These are phyloP conservation scores for Lasioglossum oenotherae DNA, from an alignment of 2,888 invertebrate species.

Conservation along the genomic window DNA sequence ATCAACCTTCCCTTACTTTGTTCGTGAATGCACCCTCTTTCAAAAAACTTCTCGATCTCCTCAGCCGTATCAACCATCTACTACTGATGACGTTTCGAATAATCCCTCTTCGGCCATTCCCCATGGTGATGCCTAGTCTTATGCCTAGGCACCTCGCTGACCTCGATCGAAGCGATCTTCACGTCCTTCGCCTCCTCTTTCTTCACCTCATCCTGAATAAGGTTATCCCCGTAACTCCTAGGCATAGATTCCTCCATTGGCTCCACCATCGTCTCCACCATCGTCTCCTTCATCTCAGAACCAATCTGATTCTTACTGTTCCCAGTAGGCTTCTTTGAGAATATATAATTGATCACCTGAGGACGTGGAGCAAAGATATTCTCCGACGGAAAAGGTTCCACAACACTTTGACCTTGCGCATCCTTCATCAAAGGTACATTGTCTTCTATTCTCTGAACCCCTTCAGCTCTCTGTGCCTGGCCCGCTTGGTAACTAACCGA, in stretches of 20 bases:
- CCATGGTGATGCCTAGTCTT: slow-evolving; percentile 79
- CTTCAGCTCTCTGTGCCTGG: neutral
- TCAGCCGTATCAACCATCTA: neutral
- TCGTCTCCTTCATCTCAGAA: slow-evolving; percentile 30
- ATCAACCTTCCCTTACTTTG: neutral
- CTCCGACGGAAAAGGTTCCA: slow-evolving; percentile 55
- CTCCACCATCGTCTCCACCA: neutral
- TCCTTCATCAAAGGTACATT: neutral
- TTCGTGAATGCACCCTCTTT: neutral
- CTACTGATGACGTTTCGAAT: slow-evolving; percentile 45
- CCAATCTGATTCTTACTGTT: neutral
- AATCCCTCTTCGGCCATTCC: slow-evolving; percentile 67
- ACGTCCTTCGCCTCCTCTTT: slow-evolving; percentile 54
- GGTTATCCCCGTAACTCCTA: slow-evolving; percentile 63
- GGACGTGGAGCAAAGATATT: slow-evolving; percentile 76
- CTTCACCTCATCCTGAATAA: slow-evolving; percentile 56
- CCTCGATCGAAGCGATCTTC: slow-evolving; percentile 75
- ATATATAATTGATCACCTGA: slow-evolving; percentile 74
- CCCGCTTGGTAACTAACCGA: slow-evolving; percentile 10
- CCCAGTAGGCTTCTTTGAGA: slow-evolving; percentile 49
- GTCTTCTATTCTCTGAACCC: neutral
- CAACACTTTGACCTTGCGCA: neutral
- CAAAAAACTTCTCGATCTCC: neutral
- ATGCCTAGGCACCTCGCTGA: slow-evolving; percentile 75
- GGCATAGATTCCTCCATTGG: slow-evolving; percentile 34